Conservation (phyloP, 1,140 invertebrate species). For the Panonychus citri region DNA sequence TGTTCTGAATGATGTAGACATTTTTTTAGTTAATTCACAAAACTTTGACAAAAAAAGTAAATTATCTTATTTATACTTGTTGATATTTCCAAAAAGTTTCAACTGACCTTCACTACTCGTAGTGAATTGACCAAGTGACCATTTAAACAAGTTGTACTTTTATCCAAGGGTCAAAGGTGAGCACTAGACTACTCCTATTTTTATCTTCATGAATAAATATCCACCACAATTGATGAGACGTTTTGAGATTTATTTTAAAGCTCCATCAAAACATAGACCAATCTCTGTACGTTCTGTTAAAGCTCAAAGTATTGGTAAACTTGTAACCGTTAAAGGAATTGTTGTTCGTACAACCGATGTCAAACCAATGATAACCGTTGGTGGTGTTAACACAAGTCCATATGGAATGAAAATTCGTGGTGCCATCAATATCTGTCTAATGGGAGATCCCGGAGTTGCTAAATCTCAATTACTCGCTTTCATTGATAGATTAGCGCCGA, state of each 20-base stretch:
- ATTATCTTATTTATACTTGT: no score
- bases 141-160: no score
- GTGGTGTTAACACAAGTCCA: slow-evolving; percentile 65
- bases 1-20: no score
- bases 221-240: slow-evolving; percentile 79
- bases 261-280: slow-evolving; percentile 42
- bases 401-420: slow-evolving; percentile 47
- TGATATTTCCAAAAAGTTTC: no score
- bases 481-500: slow-evolving; percentile 71
- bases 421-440: slow-evolving; percentile 90
- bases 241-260: slow-evolving; percentile 68
- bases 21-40: no score
- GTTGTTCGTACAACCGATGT: slow-evolving; percentile 91
- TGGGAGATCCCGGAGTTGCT: slow-evolving; percentile 98
- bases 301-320: slow-evolving; percentile 69
- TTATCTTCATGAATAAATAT: slow-evolving; percentile 50
- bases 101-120: no score
- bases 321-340: slow-evolving; percentile 79
- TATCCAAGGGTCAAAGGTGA: no score
- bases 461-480: slow-evolving; percentile 91
- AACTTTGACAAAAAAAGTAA: no score
- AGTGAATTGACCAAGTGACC: no score
- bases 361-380: slow-evolving; percentile 81
- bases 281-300: slow-evolving; percentile 73
- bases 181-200: no score